Conservation (phyloP, 2,797 vertebrate species). For the Thunnus albacares region DNA sequence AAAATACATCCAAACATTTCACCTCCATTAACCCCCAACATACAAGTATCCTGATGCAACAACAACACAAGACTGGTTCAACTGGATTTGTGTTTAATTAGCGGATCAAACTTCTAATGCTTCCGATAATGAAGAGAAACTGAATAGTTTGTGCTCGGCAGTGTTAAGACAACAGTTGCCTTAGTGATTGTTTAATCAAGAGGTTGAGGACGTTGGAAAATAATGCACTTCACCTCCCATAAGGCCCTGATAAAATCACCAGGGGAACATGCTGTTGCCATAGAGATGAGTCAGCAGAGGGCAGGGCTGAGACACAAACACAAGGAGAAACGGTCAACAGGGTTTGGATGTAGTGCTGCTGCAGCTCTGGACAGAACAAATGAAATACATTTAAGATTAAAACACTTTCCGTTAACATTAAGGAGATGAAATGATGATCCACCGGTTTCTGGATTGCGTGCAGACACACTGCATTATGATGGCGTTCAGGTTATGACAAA, state of each 20-base stretch:
- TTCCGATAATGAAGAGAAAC: constrained; percentile 32
- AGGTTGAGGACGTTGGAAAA: constrained; percentile 71
- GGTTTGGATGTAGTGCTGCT: constrained; percentile 6
- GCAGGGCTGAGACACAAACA: constrained; percentile 73
- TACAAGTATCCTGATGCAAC: constrained; percentile 1
- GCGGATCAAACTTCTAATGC: constrained; percentile 33
- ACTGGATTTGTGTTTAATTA: constrained; percentile 43
- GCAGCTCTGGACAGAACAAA: not conserved
- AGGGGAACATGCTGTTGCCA: constrained; percentile 78
- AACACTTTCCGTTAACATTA: not conserved
- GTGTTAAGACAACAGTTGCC: constrained; percentile 67
- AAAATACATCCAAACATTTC: constrained; percentile 46
- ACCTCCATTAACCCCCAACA: constrained; percentile 4
- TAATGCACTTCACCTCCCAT: constrained; percentile 77
- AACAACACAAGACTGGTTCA: constrained; percentile 34
- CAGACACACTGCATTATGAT: constrained; percentile 20
- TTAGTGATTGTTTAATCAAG: constrained; percentile 71
- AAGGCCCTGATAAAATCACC: constrained; percentile 80
- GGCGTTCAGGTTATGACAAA: constrained; percentile 50
- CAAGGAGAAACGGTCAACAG: constrained; percentile 7
- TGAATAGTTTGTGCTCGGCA: constrained; percentile 33
- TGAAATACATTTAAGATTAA: not conserved
- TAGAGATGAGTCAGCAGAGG: constrained; percentile 78
- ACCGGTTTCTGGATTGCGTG: not conserved
- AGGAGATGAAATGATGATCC: not conserved